Evolutionary conservation across 2,888 invertebrate genomes (phyloP).

Genomic region (Cephalotes varians): DNA sequence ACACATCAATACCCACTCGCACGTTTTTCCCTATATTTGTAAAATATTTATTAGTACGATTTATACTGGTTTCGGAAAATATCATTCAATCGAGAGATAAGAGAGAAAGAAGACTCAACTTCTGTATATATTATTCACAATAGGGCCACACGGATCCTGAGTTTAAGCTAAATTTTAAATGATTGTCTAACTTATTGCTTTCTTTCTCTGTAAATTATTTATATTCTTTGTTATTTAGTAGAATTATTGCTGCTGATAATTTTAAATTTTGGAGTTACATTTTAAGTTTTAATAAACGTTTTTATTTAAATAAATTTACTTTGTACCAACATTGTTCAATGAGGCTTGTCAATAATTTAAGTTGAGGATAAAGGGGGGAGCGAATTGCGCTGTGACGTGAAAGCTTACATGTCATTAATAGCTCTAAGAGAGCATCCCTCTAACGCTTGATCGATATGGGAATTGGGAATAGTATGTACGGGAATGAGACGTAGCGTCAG

Average conservation of each 20-base stretch:
- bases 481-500: slow-evolving; percentile 64
- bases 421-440: slow-evolving; percentile 52
- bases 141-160: neutral
- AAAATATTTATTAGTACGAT: slow-evolving; percentile 28
- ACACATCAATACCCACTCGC: neutral
- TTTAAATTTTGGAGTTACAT: neutral
- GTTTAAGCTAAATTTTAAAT: slow-evolving; percentile 1
- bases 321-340: neutral
- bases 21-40: slow-evolving; percentile 11
- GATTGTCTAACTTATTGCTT: neutral
- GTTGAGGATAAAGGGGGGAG: neutral
- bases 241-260: neutral
- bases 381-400: slow-evolving; percentile 32
- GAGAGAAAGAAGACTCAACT: neutral
- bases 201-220: neutral
- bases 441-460: slow-evolving; percentile 56
- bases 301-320: slow-evolving; percentile 22
- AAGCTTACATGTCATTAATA: slow-evolving; percentile 65
- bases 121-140: slow-evolving; percentile 24
- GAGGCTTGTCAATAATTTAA: slow-evolving; percentile 14
- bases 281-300: neutral
- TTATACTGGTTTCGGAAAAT: neutral
- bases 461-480: slow-evolving; percentile 65
- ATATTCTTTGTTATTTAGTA: neutral
- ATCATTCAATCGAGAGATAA: neutral